Evolutionary conservation across 1,140 invertebrate species (phyloP), one percentile per base, ranked within the genome.

Genomic region (Scylla paramamosain): DNA sequence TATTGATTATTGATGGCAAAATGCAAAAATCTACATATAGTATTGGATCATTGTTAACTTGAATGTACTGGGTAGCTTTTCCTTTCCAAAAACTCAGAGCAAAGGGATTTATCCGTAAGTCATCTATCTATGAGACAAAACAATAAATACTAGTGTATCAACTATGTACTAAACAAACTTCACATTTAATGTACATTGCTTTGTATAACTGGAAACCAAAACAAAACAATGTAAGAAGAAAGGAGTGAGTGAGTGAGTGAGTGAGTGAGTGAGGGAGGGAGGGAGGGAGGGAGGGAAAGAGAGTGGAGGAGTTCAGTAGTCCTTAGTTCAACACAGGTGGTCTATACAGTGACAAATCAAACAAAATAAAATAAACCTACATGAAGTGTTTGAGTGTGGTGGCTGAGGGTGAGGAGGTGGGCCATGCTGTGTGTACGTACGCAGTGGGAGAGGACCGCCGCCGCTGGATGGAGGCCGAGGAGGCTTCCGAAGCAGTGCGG

Each of bases 351-450:
- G 10, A 59, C 52, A 59, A 59, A 59, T 59, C 52, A 59, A 14
- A 12, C 67, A 12, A 77, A 77, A 77, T 2, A 20, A 77, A 77
- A 77, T 77, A 77, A 77, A 77, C 67, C 67, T 77, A 77, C 67
- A 77, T 77, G 67, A 77, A 20, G 92, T 91, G 48, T 59, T 77
- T 16, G 28, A 32, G 82, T 67, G 82, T 94, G 45, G 29, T 46
- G 28, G 46, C 84, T 28, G 67, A n/a, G 67, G 67, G 48, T 93
- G 94, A 29, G 94, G 94, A 29, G 94, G 94, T 39, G 94, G 29
- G 87, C 32, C 90, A 92, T 95, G 94, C 93, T 95, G 83, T 92
- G 94, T 93, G 91, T 95, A 96, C 95, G 45, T 95, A 96, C 95
- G 94, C 77, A 39, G 94, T 84, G 84, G 95, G 95, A 83, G 95